Base-by-base conservation (phyloP, 2,113 vertebrate genomes). In the Pygoscelis adeliae region DNA sequence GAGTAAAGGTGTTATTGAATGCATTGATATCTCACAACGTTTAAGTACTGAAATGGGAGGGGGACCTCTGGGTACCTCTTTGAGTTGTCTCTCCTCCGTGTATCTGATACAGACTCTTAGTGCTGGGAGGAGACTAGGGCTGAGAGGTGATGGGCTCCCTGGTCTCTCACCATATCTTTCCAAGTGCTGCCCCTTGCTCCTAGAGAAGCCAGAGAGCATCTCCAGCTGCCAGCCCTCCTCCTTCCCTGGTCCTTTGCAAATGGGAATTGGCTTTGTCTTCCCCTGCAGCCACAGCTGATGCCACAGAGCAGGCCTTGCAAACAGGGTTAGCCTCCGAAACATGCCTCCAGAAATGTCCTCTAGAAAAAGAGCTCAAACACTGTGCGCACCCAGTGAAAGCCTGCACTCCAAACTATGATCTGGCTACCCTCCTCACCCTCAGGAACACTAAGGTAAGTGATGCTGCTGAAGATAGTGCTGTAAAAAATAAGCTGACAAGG, bases 161-260 rank as follows among this genome's bases (percentile, higher is more conserved):
- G 22, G 6, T 69, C 27, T 61, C 32, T 65, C 46, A 42, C 27
- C 7, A 6, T 5, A 3, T 58, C 50, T 84, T 89, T 73, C 26
- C 38, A 78, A 36, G 20, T 26, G 47, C 15, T 83, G 34, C 12
- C 29, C 25, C n/a, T 91, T 30, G 22, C 26, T 49, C 36, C 29
- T 27, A 38, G 47, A 0, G 0, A 83, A 83, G 30, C 5, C 58
- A 56, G 5, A 22, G 25, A 50, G 10, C 46, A 65, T 14, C 14
- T 79, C 44, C 14, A 52, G 20, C 46, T 71, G 38, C 21, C 38
- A 78, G 25, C 7, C 23, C 26, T 88, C 10, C 36, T 92, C 26
- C 38, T 79, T 59, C 34, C 23, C n/a, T 13, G 5, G 8, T 66
- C 42, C 14, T 81, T 62, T 77, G 20, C 12, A 73, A 70, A 81